Percentiles rank a stretch among this genome's conserved stretches.
Conservation (phyloP, 2,888 invertebrate species). For the Seladonia tumulorum region DNA sequence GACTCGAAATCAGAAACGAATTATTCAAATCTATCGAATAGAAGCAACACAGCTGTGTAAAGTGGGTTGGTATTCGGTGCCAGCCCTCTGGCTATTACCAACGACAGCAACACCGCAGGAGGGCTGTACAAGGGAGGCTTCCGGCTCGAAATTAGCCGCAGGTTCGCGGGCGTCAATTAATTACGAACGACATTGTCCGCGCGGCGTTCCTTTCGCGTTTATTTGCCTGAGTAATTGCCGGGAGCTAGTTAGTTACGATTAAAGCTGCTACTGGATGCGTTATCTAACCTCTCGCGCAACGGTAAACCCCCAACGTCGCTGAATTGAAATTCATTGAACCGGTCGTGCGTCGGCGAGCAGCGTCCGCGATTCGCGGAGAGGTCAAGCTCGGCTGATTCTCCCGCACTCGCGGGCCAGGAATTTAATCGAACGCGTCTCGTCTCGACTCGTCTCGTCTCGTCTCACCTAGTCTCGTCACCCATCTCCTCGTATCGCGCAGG, state of each 20-base stretch:
- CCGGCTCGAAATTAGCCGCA: neutral
- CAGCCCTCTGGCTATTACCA: neutral
- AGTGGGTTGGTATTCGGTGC: neutral
- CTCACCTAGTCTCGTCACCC: neutral
- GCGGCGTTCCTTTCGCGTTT: neutral
- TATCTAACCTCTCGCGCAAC: constrained; percentile 44
- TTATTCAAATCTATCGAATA: neutral
- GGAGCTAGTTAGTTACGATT: neutral
- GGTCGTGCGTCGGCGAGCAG: constrained; percentile 10
- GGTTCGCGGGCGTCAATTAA: neutral
- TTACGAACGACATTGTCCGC: neutral
- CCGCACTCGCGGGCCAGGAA: constrained; percentile 16
- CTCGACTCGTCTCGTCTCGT: neutral
- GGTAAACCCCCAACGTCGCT: constrained; percentile 46
- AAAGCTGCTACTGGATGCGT: neutral
- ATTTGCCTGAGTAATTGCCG: neutral
- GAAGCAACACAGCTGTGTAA: neutral
- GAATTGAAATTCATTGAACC: constrained; percentile 50
- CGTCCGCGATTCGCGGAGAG: constrained; percentile 41
- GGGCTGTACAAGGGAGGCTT: neutral
- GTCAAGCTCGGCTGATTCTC: constrained; percentile 27
- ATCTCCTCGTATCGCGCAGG: neutral
- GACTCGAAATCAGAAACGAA: too few relatives aligned
- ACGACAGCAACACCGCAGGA: neutral
- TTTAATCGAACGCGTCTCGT: constrained; percentile 39